Evolutionary conservation across 2,888 invertebrate species (phyloP).

Genomic region (Xestia sexstrigata): DNA sequence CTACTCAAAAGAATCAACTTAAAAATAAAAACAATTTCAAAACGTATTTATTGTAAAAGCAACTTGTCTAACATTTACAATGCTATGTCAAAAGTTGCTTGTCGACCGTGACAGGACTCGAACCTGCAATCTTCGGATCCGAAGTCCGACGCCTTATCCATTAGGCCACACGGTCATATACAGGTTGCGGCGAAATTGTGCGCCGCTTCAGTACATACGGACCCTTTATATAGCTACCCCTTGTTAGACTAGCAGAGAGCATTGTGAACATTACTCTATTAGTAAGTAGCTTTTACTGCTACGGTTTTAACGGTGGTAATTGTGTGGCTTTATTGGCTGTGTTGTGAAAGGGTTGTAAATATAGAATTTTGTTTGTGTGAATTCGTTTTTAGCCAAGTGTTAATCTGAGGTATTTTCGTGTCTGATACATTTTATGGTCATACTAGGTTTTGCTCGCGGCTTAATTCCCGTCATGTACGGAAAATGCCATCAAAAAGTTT

Average conservation of each 20-base stretch:
- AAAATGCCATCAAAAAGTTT: too few relatives aligned
- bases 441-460: not conserved
- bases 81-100: constrained; percentile 18
- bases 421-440: not conserved
- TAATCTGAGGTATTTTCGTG: not conserved
- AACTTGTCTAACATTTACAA: constrained; percentile 2
- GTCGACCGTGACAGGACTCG: constrained; percentile 93
- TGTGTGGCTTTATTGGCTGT: not conserved
- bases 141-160: constrained; percentile 94
- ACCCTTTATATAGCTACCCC: constrained; percentile 30
- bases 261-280: not conserved
- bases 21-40: constrained; percentile 8
- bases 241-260: not conserved
- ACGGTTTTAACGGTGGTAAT: constrained; percentile 34
- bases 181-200: constrained; percentile 51
- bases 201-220: not conserved
- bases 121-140: constrained; percentile 94
- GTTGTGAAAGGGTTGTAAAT: not conserved
- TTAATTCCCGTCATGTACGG: too few relatives aligned
- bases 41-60: constrained; percentile 27
- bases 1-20: not conserved
- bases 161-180: constrained; percentile 92
- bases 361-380: not conserved
- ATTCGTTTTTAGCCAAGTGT: not conserved
- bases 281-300: not conserved